Evolutionary conservation across 2,113 vertebrate genomes (phyloP).

Genomic region (Cololabis saira): DNA sequence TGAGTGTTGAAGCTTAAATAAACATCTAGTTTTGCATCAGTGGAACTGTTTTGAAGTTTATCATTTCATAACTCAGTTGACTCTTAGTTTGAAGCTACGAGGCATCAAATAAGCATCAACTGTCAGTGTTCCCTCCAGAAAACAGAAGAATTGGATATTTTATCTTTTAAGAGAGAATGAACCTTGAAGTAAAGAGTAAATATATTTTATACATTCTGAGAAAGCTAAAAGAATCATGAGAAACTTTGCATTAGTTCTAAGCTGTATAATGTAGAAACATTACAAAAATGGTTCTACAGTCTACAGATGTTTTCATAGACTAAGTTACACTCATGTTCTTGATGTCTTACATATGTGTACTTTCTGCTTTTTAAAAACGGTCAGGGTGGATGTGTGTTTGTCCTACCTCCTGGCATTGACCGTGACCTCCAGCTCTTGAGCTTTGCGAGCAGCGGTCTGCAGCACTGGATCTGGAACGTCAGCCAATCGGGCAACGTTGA

Average conservation of each 20-base stretch:
- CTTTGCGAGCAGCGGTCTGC: slow-evolving; percentile 88
- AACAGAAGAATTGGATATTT: not conserved
- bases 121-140: not conserved
- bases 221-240: not conserved
- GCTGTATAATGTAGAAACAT: too few species aligned
- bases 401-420: slow-evolving; percentile 88
- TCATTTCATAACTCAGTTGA: slow-evolving; percentile 11
- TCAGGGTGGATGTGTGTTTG: not conserved
- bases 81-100: slow-evolving; percentile 17
- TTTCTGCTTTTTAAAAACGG: not conserved
- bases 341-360: not conserved
- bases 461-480: slow-evolving; percentile 89
- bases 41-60: slow-evolving; percentile 16
- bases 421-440: slow-evolving; percentile 87
- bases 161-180: not conserved
- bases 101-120: not conserved
- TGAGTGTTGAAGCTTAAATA: slow-evolving; percentile 29
- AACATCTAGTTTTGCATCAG: slow-evolving; percentile 16
- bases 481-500: slow-evolving; percentile 95
- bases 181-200: not conserved
- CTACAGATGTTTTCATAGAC: not conserved
- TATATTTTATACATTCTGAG: not conserved
- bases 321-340: not conserved
- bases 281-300: not conserved
- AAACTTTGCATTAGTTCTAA: too few species aligned